Percentiles rank a stretch among this genome's conserved stretches.
These are phyloP conservation scores for Caenorhabditis wallacei DNA, from an alignment of 2,888 invertebrate species.

Conservation along the genomic window DNA sequence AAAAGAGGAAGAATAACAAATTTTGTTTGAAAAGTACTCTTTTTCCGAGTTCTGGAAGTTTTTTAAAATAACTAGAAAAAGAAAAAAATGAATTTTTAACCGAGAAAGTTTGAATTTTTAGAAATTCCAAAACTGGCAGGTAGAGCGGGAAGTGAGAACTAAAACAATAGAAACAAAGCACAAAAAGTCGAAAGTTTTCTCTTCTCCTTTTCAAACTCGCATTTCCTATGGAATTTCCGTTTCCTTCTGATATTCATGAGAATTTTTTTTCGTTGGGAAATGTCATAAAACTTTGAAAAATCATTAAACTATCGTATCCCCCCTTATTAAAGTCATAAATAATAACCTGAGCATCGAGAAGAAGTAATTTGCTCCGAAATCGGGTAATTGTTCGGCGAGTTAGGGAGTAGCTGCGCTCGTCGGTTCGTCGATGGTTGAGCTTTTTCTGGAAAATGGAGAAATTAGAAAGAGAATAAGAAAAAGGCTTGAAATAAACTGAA, in stretches of 20 bases:
- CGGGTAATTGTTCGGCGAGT: slow-evolving; percentile 55
- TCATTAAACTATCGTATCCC: neutral
- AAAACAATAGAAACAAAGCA: slow-evolving; percentile 21
- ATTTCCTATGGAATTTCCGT: slow-evolving; percentile 7
- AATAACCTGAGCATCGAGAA: slow-evolving; percentile 59
- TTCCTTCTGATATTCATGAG: neutral
- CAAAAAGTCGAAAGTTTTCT: slow-evolving; percentile 13
- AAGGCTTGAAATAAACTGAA: neutral
- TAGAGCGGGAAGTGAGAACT: neutral
- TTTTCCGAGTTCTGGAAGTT: neutral
- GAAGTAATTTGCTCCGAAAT: slow-evolving; percentile 62
- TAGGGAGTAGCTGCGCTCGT: slow-evolving; percentile 47
- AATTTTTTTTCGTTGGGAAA: neutral
- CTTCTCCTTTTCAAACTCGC: neutral
- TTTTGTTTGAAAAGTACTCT: neutral
- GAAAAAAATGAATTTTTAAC: too few species aligned
- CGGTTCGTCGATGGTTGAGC: slow-evolving; percentile 21
- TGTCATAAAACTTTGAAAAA: neutral
- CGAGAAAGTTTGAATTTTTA: too few species aligned
- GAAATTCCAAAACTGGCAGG: neutral
- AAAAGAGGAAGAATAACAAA: slow-evolving; percentile 1
- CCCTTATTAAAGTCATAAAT: neutral
- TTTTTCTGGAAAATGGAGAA: slow-evolving; percentile 24
- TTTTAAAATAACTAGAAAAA: too few species aligned
- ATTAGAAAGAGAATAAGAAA: neutral